Percentiles rank a stretch among this genome's conserved stretches.
Conservation (phyloP, 2,888 invertebrate genomes). For the Geotrupes spiniger region DNA sequence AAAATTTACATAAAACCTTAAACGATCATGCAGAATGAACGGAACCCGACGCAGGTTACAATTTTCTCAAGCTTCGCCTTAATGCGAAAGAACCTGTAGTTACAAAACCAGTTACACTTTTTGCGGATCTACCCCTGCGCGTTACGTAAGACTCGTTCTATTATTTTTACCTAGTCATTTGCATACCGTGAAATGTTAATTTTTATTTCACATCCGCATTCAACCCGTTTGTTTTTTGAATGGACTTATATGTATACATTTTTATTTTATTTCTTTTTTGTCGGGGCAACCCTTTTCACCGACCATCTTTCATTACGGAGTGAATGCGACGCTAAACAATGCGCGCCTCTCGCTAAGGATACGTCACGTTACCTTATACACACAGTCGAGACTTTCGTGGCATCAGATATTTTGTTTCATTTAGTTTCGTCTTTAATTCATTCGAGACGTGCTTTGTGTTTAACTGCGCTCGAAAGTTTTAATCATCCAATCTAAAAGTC, state of each 20-base stretch:
- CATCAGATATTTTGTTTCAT: conserved; percentile 13
- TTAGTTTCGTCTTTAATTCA: conserved; percentile 15
- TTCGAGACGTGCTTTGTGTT: conserved; percentile 10
- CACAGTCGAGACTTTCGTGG: conserved; percentile 2
- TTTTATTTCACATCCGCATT: conserved; percentile 37
- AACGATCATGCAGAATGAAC: conserved; percentile 20
- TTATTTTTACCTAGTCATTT: conserved; percentile 41
- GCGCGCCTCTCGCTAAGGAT: conserved; percentile 8
- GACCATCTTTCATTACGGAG: conserved; percentile 36
- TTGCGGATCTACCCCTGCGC: conserved; percentile 25
- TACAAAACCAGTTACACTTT: conserved; percentile 29
- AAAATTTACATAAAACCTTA: conserved; percentile 28
- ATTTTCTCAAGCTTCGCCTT: conserved; percentile 24
- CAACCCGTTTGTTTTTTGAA: conserved; percentile 36
- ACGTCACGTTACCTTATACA: conserved; percentile 11
- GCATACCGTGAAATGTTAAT: conserved; percentile 42
- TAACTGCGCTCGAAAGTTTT: conserved; percentile 9
- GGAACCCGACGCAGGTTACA: conserved; percentile 8
- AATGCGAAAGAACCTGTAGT: conserved; percentile 28
- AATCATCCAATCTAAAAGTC: conserved; percentile 13
- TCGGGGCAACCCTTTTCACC: conserved; percentile 30
- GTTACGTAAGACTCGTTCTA: conserved; percentile 30
- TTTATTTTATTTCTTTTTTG: conserved; percentile 36
- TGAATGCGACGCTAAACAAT: conserved; percentile 34
- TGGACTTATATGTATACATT: conserved; percentile 26